These are phyloP conservation scores for Acleris sparsana DNA, from an alignment of 2,888 invertebrate species.

Conservation along the genomic window DNA sequence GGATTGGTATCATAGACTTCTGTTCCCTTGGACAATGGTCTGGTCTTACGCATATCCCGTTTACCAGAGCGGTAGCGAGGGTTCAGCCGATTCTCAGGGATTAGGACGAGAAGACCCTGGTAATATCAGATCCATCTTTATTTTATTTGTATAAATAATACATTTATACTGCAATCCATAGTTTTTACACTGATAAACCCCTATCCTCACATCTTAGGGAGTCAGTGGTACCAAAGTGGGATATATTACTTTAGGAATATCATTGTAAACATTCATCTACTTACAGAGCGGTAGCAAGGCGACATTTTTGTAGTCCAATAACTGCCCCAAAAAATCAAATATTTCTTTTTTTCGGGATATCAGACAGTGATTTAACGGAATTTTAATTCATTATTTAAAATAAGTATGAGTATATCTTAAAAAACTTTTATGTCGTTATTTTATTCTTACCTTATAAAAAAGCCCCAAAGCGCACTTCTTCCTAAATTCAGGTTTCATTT, in stretches of 20 bases:
- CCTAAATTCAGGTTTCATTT: slow-evolving; percentile 84
- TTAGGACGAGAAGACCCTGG: slow-evolving; percentile 81
- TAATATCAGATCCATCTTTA: slow-evolving; percentile 4
- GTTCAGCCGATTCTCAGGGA: slow-evolving; percentile 71
- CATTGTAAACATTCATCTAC: no score
- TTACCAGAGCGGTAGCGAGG: slow-evolving; percentile 79
- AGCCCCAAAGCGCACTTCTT: slow-evolving; percentile 84
- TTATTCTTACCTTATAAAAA: slow-evolving; percentile 85
- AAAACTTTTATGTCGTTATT: neutral
- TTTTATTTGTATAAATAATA: neutral
- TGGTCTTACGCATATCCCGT: slow-evolving; percentile 67
- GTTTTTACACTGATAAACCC: no score
- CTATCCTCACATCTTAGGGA: no score
- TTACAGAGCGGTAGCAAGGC: no score
- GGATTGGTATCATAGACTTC: slow-evolving; percentile 86
- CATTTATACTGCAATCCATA: no score
- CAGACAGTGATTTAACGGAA: no score
- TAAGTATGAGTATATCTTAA: neutral
- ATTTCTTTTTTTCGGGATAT: no score
- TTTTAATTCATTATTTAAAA: no score
- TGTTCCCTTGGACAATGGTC: slow-evolving; percentile 84
- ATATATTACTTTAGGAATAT: no score
- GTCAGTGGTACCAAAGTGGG: no score
- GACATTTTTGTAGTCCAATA: no score
- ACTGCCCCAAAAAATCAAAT: no score